Evolutionary conservation across 2,113 vertebrate genomes (phyloP).

Genomic region (Strix aluco): DNA sequence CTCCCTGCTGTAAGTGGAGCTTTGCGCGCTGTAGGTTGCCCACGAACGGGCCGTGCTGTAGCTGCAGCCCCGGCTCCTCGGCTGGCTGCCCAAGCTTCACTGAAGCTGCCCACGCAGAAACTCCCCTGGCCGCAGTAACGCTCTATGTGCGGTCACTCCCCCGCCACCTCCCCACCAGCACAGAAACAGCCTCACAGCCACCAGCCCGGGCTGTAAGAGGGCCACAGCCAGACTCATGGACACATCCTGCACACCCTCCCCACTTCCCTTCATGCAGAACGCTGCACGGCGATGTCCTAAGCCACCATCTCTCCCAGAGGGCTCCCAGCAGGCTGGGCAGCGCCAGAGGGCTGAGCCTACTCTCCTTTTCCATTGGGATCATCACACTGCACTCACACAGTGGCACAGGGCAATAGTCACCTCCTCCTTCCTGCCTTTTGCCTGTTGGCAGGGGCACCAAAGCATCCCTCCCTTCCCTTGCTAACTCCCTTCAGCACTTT

Average conservation of each 20-base stretch:
- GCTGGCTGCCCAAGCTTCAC: background rate
- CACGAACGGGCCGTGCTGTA: background rate
- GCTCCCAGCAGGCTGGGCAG: background rate
- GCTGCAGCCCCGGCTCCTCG: background rate
- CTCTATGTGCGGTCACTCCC: background rate
- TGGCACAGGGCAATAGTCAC: fast-evolving
- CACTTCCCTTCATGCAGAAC: background rate
- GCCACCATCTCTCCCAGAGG: background rate
- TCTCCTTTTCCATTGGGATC: background rate
- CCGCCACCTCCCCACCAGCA: background rate
- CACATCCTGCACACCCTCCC: background rate
- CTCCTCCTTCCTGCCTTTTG: background rate
- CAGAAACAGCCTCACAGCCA: background rate
- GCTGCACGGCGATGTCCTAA: background rate
- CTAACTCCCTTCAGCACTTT: background rate
- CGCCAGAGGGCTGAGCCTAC: fast-evolving
- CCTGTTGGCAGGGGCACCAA: background rate
- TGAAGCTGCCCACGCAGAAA: background rate
- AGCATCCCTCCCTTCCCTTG: fast-evolving
- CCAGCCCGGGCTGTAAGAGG: fast-evolving
- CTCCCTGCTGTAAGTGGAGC: background rate
- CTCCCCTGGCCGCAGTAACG: background rate
- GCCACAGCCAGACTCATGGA: background rate
- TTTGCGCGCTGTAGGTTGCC: background rate
- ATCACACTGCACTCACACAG: background rate